Conservation (phyloP, 2,888 invertebrate genomes). For the Lithophane semibrunnea region DNA sequence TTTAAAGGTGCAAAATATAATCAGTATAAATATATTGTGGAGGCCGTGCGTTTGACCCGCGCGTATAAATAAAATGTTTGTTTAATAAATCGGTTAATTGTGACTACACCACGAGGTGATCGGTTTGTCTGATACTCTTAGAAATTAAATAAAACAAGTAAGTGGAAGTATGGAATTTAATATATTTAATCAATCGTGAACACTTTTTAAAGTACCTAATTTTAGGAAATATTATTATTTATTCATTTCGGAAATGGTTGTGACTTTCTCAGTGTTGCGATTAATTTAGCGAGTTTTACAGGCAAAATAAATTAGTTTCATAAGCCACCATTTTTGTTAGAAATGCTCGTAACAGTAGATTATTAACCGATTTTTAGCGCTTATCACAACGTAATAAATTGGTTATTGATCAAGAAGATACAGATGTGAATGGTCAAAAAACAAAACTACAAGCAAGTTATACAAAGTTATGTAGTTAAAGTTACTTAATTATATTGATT, state of each 20-base stretch:
- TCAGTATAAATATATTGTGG: conserved; percentile 75
- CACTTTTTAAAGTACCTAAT: neutral
- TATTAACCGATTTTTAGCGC: neutral
- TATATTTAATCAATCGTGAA: neutral
- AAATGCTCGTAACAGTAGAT: neutral
- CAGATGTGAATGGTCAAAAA: too few species aligned
- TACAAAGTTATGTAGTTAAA: too few species aligned
- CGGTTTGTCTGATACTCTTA: conserved; percentile 35
- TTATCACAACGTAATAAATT: neutral
- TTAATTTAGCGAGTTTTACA: neutral
- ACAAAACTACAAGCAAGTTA: too few species aligned
- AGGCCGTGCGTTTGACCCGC: conserved; percentile 88
- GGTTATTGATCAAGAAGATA: too few species aligned
- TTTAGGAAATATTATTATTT: too few species aligned
- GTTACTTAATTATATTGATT: too few species aligned
- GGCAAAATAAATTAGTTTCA: neutral
- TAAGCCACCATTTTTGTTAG: neutral
- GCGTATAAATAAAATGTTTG: conserved; percentile 52
- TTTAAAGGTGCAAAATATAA: neutral
- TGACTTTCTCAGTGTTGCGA: neutral
- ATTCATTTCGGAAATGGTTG: neutral
- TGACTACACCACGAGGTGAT: conserved; percentile 35
- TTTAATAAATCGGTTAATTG: conserved; percentile 42
- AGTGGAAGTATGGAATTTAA: conserved; percentile 21
- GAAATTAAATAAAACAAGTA: conserved; percentile 41